Evolutionary conservation across 2,888 invertebrate species (phyloP).

Genomic region (Mesorhabditis sp.): DNA sequence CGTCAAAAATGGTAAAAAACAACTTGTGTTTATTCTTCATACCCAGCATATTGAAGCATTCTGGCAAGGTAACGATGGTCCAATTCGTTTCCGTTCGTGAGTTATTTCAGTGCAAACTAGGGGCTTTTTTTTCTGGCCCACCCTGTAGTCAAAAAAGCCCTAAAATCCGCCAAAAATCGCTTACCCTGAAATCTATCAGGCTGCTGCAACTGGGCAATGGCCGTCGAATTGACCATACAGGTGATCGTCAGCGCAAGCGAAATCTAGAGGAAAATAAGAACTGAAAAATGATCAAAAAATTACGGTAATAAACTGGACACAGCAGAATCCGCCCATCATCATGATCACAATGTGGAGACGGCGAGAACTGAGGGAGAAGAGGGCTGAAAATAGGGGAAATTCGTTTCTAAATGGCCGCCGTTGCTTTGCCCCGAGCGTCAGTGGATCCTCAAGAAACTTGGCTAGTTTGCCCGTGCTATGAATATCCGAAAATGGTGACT

Average conservation of each 20-base stretch:
- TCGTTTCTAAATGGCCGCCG: neutral
- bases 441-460: too few relatives aligned
- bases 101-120: too few relatives aligned
- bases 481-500: too few relatives aligned
- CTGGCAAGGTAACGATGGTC: too few relatives aligned
- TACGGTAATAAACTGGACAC: constrained; percentile 2
- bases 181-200: neutral
- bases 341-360: neutral
- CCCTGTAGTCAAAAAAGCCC: too few relatives aligned
- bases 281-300: neutral
- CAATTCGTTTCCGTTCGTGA: too few relatives aligned
- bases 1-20: too few relatives aligned
- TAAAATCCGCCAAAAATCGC: too few relatives aligned
- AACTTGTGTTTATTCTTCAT: too few relatives aligned
- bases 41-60: too few relatives aligned
- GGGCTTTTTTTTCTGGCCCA: too few relatives aligned
- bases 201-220: constrained; percentile 14
- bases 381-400: neutral
- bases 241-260: constrained; percentile 34
- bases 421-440: too few relatives aligned
- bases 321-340: constrained; percentile 4
- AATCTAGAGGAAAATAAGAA: constrained; percentile 1
- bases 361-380: neutral
- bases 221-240: constrained; percentile 38
- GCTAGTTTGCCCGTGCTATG: neutral